Percentiles rank a stretch among this genome's conserved stretches.
These are phyloP conservation scores for Alcis repandata DNA, from an alignment of 2,888 invertebrate species.

Conservation along the genomic window DNA sequence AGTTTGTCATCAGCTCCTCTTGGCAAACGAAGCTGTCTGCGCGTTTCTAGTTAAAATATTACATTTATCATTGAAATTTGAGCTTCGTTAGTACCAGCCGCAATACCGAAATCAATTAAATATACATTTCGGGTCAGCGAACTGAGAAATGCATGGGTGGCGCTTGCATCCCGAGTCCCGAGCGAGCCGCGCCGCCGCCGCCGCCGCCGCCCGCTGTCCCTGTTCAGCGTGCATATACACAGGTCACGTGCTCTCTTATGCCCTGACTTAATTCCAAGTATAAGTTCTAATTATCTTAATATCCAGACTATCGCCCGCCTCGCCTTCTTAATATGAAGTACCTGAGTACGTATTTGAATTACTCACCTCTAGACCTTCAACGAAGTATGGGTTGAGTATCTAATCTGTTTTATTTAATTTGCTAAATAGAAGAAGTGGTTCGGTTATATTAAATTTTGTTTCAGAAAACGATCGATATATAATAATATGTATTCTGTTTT, in stretches of 20 bases:
- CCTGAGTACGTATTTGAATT: neutral
- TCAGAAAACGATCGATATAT: too few relatives aligned
- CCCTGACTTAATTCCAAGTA: neutral
- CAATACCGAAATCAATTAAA: constrained; percentile 78
- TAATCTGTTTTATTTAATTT: too few relatives aligned
- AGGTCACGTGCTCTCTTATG: constrained; percentile 4
- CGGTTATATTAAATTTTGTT: too few relatives aligned
- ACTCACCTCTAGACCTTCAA: too few relatives aligned
- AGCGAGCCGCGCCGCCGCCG: constrained; percentile 1
- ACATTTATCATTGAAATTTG: constrained; percentile 63
- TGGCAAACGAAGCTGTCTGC: constrained; percentile 25
- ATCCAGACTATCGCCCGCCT: neutral
- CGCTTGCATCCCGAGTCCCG: constrained; percentile 46
- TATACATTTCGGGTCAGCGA: constrained; percentile 74
- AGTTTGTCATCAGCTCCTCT: neutral
- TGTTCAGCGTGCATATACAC: neutral
- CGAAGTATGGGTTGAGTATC: too few relatives aligned
- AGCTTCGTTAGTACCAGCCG: constrained; percentile 64
- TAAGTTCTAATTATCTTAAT: neutral
- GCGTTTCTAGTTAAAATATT: constrained; percentile 56
- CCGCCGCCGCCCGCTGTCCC: neutral
- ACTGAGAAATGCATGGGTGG: constrained; percentile 73
- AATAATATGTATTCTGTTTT: too few relatives aligned
- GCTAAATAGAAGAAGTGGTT: too few relatives aligned
- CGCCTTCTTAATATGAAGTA: neutral